Conservation (phyloP, 2,113 vertebrate genomes). For the Petroica traversi region DNA sequence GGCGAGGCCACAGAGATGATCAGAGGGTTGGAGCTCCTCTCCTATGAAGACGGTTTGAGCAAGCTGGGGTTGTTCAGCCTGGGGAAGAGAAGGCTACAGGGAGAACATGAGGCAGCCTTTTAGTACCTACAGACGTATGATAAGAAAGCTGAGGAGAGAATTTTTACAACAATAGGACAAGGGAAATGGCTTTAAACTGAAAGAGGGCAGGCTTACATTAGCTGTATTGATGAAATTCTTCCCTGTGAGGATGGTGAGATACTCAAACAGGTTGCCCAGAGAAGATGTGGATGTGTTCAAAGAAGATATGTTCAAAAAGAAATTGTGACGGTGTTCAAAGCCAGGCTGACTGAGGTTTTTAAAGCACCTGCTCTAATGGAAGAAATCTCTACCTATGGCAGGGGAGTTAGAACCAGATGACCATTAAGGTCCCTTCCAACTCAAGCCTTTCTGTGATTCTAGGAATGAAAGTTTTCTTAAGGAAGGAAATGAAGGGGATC, state of each 20-base stretch:
- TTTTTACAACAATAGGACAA: background rate
- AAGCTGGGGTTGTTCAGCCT: background rate
- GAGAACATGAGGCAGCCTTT: background rate
- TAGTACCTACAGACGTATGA: background rate
- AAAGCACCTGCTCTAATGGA: background rate
- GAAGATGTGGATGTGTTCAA: background rate
- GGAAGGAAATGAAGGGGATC: background rate
- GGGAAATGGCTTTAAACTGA: background rate
- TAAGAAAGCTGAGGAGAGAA: background rate
- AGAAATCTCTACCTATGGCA: background rate
- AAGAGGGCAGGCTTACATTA: background rate
- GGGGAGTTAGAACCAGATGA: background rate
- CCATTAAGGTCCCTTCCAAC: background rate
- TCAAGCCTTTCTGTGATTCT: background rate
- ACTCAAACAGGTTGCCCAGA: background rate
- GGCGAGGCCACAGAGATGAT: fast-evolving
- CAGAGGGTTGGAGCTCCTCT: background rate
- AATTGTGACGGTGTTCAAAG: background rate
- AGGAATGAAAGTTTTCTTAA: background rate
- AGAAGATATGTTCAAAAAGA: too few species aligned
- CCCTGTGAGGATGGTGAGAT: background rate
- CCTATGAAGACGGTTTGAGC: background rate
- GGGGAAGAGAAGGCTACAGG: background rate
- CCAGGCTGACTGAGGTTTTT: background rate
- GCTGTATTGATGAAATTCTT: background rate